phyloP scores from a whole-genome alignment of 1,140 invertebrate species.

The Diabrotica undecimpunctata region DNA sequence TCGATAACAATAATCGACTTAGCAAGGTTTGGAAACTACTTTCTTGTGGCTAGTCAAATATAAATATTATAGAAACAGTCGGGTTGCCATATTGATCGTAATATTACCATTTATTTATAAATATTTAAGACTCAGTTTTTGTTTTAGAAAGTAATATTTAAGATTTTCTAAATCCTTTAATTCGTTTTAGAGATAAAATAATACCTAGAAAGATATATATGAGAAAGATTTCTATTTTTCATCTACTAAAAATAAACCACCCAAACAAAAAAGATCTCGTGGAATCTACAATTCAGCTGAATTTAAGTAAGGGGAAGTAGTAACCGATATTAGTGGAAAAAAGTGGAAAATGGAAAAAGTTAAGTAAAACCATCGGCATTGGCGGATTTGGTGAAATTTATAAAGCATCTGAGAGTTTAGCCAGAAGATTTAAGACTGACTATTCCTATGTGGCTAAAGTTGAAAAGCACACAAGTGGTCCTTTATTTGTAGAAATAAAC shows the following conservation, averaged over 20 bases:
- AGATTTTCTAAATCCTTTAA: neutral
- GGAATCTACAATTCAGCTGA: conserved; percentile 11
- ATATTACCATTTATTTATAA: too few relatives aligned
- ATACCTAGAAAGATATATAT: conserved; percentile 25
- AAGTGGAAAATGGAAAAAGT: conserved; percentile 85
- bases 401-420: conserved; percentile 69
- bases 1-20: too few relatives aligned
- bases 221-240: conserved; percentile 6
- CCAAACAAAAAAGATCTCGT: conserved; percentile 22
- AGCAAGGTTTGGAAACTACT: too few relatives aligned
- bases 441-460: conserved; percentile 87
- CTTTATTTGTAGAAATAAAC: conserved; percentile 92
- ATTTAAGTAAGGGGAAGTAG: conserved; percentile 60
- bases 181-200: conserved; percentile 10
- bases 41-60: too few relatives aligned
- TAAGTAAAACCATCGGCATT: conserved; percentile 81
- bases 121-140: too few relatives aligned
- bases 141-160: too few relatives aligned
- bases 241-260: conserved; percentile 18
- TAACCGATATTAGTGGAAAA: conserved; percentile 76
- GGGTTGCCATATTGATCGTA: too few relatives aligned
- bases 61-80: too few relatives aligned
- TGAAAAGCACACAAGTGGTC: conserved; percentile 88
- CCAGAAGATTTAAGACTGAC: conserved; percentile 57
- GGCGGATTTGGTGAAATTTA: conserved; percentile 95